A percentile compares a stretch with the other conserved stretches of the same genome.
phyloP scores from a whole-genome alignment of 2,888 invertebrate genomes.

The Apamea monoglypha region DNA sequence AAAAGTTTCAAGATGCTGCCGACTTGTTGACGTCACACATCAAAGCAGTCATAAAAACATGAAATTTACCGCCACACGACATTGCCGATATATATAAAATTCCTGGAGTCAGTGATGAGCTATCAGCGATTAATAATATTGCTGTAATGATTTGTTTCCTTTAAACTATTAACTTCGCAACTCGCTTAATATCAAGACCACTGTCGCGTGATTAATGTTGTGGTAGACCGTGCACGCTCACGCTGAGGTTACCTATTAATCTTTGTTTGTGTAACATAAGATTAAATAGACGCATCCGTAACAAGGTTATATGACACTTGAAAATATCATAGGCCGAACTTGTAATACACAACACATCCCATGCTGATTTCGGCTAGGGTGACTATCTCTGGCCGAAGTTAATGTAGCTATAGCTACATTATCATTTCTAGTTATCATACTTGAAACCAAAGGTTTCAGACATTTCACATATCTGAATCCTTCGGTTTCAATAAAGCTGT shows the following conservation, averaged over 20 bases:
- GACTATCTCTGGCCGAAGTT: not conserved
- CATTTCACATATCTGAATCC: not conserved
- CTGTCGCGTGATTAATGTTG: not conserved
- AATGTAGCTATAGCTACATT: not conserved
- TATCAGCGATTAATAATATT: constrained; percentile 9
- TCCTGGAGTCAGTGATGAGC: constrained; percentile 22
- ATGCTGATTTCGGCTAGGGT: not conserved
- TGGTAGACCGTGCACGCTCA: too few relatives aligned
- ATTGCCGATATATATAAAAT: constrained; percentile 38
- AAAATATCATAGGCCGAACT: not conserved
- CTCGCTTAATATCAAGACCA: not conserved
- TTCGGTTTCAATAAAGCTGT: not conserved
- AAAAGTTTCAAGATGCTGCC: constrained; percentile 41
- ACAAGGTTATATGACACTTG: not conserved
- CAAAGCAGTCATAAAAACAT: constrained; percentile 55
- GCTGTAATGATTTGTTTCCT: not conserved
- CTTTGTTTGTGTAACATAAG: not conserved
- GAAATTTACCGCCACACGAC: constrained; percentile 44
- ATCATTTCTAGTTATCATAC: not conserved
- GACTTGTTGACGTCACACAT: constrained; percentile 55
- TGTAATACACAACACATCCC: too few relatives aligned
- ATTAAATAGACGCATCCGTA: not conserved
- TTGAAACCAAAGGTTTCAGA: not conserved
- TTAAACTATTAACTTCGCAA: not conserved
- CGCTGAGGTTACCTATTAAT: not conserved